Evolutionary conservation across 2,797 vertebrate species (phyloP).

Genomic region (Malurus leucopterus): DNA sequence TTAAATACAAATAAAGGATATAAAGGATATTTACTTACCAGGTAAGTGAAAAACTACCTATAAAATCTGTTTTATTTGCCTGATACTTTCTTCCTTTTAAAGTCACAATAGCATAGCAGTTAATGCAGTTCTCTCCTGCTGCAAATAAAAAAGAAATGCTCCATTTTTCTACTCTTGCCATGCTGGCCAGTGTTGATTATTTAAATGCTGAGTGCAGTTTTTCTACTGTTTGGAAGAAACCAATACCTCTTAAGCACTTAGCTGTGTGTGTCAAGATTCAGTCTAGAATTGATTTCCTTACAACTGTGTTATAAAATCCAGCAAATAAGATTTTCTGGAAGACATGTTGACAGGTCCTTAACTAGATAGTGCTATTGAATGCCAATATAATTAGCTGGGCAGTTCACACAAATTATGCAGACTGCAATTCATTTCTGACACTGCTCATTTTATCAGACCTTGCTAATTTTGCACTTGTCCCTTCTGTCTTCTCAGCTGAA

Average conservation of each 20-base stretch:
- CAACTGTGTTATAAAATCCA: slow-evolving; percentile 18
- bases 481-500: slow-evolving; percentile 17
- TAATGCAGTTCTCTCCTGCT: neutral
- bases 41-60: neutral
- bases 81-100: neutral
- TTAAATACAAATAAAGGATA: neutral
- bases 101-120: neutral
- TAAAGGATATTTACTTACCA: neutral
- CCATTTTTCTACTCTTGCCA: neutral
- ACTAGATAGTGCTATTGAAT: slow-evolving; percentile 23
- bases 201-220: neutral
- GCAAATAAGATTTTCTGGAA: slow-evolving; percentile 21
- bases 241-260: neutral
- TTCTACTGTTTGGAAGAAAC: neutral
- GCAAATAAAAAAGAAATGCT: neutral
- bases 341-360: slow-evolving; percentile 47
- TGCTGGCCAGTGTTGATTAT: neutral
- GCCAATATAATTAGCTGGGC: slow-evolving; percentile 45
- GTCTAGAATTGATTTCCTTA: slow-evolving; percentile 24
- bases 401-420: neutral
- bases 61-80: neutral
- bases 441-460: neutral
- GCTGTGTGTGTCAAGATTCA: neutral
- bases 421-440: slow-evolving; percentile 41
- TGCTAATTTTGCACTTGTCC: slow-evolving; percentile 33